These are phyloP conservation scores for Pheucticus melanocephalus DNA, from an alignment of 2,113 vertebrate genomes.

Conservation along the genomic window DNA sequence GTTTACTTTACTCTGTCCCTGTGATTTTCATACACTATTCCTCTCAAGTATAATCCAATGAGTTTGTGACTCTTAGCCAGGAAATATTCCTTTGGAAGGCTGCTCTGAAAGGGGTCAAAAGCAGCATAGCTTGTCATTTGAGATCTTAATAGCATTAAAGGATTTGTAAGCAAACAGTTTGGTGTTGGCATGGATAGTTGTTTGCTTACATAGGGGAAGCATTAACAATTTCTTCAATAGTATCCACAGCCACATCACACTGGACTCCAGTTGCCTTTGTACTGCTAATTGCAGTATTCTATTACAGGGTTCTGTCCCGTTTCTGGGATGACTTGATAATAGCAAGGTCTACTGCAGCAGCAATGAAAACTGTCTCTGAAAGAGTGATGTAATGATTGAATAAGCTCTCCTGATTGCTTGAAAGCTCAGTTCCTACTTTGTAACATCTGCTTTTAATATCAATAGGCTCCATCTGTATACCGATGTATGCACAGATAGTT, in stretches of 20 bases:
- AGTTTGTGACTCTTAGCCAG: neutral
- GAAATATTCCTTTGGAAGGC: neutral
- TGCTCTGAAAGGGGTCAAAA: neutral
- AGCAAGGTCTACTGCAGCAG: neutral
- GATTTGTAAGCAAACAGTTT: conserved; percentile 54
- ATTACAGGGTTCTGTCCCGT: neutral
- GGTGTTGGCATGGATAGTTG: neutral
- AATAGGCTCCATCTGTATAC: neutral
- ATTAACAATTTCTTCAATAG: conserved; percentile 52
- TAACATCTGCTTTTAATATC: neutral
- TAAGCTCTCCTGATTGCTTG: neutral
- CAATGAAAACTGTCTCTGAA: neutral
- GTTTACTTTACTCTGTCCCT: neutral
- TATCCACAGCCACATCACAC: conserved; percentile 20
- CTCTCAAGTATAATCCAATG: neutral
- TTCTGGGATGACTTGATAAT: neutral
- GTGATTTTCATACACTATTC: neutral
- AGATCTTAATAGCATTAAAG: conserved; percentile 63
- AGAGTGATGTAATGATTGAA: neutral
- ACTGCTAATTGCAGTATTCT: conserved; percentile 59
- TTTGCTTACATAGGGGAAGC: conserved; percentile 41
- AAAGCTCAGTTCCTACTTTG: neutral
- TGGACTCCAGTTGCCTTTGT: neutral
- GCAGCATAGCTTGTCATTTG: conserved; percentile 35
- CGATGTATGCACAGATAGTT: neutral